A percentile compares a stretch with the other conserved stretches of the same genome.
phyloP scores from a whole-genome alignment of 2,888 invertebrate genomes.

The Dicranocentrus wangi region DNA sequence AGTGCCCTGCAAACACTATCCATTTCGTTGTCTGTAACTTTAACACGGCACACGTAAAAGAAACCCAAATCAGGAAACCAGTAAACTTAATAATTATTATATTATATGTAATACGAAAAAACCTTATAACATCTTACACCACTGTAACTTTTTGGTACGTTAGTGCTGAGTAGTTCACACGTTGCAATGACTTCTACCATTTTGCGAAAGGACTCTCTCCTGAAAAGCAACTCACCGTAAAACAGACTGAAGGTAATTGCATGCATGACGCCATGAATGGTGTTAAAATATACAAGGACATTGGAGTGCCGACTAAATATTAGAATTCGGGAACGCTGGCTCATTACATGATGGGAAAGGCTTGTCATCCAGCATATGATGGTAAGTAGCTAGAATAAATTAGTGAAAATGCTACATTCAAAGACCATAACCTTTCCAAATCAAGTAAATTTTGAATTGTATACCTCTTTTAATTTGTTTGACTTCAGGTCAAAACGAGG shows the following conservation, averaged over 20 bases:
- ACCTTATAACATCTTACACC: too few species aligned
- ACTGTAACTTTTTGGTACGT: too few species aligned
- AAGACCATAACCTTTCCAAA: too few species aligned
- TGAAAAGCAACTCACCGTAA: slow-evolving; percentile 24
- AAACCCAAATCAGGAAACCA: too few species aligned
- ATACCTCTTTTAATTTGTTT: not conserved
- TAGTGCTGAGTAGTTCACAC: slow-evolving; percentile 25
- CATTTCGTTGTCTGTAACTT: too few species aligned
- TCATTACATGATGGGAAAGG: not conserved
- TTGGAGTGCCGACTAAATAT: slow-evolving; percentile 18
- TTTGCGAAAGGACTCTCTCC: slow-evolving; percentile 2
- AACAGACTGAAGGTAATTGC: slow-evolving; percentile 28
- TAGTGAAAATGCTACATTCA: too few species aligned
- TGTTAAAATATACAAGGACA: slow-evolving; percentile 32
- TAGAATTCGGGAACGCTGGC: slow-evolving; percentile 8
- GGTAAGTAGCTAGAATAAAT: not conserved
- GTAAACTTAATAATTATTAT: too few species aligned
- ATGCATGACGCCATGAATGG: slow-evolving; percentile 36
- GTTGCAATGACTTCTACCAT: slow-evolving; percentile 22
- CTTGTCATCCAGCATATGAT: slow-evolving; percentile 7
- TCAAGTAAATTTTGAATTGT: too few species aligned
- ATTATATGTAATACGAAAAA: too few species aligned
- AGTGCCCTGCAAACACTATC: too few species aligned
- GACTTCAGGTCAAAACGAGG: not conserved
- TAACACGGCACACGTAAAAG: too few species aligned